Conservation (phyloP, 2,797 vertebrate species). For the Mormyrops attenuatus region DNA sequence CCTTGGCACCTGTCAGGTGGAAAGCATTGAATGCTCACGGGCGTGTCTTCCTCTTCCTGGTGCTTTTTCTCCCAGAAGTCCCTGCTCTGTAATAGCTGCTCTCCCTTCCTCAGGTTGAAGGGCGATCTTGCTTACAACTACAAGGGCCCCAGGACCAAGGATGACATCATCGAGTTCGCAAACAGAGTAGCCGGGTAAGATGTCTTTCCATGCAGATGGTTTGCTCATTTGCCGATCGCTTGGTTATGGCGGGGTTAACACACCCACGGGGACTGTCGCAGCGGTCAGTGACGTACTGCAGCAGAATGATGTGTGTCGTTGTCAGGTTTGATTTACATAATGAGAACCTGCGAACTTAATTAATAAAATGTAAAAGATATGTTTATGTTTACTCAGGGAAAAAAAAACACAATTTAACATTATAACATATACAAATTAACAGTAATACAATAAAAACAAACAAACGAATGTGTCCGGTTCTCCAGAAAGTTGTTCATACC, state of each 20-base stretch:
- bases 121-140: constrained; percentile 80
- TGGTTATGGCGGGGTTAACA: neutral
- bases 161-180: constrained; percentile 86
- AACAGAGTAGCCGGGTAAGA: constrained; percentile 83
- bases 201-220: neutral
- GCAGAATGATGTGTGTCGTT: neutral
- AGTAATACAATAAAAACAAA: neutral
- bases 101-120: constrained; percentile 68
- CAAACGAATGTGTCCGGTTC: neutral
- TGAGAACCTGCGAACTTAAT: neutral
- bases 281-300: neutral
- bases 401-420: neutral
- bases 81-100: constrained; percentile 1
- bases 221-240: neutral
- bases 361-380: neutral
- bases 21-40: neutral
- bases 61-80: neutral
- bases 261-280: neutral
- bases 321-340: neutral
- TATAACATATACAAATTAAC: neutral
- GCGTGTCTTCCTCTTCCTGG: neutral
- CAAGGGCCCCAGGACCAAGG: constrained; percentile 78
- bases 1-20: neutral
- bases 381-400: neutral
- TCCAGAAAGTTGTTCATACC: neutral